Base-by-base conservation (phyloP, 2,888 invertebrate species). In the Eupithecia centaureata region DNA sequence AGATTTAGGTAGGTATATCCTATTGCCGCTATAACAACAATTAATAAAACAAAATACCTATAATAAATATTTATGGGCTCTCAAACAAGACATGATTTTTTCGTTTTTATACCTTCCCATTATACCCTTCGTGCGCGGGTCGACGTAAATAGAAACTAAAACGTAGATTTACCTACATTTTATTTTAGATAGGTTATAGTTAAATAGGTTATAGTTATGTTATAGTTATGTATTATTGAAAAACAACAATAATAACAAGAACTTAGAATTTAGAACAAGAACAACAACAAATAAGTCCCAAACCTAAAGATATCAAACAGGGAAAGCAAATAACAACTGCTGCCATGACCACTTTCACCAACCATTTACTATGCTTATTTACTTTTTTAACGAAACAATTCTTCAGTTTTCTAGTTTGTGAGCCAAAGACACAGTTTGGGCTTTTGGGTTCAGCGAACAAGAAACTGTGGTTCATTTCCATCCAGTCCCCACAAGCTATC, bases 301-400 rank as follows among this genome's bases (percentile, higher is more conserved):
- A 56, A 56, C 15, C 28, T 28, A 56, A 56, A 56, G 30, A 30
- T 4, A 56, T 3, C 28, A 56, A 28, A 56, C 54, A 56, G n/a
- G 54, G 54, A 28, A 28, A 28, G n/a, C 54, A 56, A 28, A 28
- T n/a, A n/a, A 56, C 15, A 56, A 56, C 28, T 15, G 58, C 18
- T 18, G 58, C 58, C 30, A 58, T 7, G 8, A 56, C 15, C 10
- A 56, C 15, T 47, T 47, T 47, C 22, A 47, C 47, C 12, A 47
- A 47, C 47, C 47, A 47, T 12, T 47, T 47, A 47, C 47, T 47
- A 47, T 47, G 8, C 47, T 47, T 47, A 22, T 47, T 47, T 12
- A 22, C 71, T 35, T 68, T 74, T 54, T 32, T 69, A 35, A 57
- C 10, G 3, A 47, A 47, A 47, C 47, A 22, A 22, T 47, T n/a